Evolutionary conservation across 1,140 invertebrate genomes (phyloP).

Genomic region (Heliconius melpomene): DNA sequence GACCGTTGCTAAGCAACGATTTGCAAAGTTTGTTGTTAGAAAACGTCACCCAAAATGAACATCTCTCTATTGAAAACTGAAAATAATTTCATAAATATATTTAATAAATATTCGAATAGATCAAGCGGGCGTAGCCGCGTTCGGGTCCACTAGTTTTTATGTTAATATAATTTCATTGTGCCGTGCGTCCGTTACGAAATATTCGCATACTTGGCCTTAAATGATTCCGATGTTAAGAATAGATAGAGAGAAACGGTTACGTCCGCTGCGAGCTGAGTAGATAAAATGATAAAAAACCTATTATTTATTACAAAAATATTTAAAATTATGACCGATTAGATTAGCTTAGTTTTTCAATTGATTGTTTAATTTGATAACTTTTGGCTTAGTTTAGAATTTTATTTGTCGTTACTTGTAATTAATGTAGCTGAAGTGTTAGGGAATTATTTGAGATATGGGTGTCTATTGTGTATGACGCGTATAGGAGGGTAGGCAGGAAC

Average conservation of each 20-base stretch:
- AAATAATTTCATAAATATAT: no score
- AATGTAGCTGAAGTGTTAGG: no score
- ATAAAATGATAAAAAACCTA: slow-evolving; percentile 52
- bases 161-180: slow-evolving; percentile 3
- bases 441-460: no score
- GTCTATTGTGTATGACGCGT: no score
- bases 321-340: slow-evolving; percentile 30
- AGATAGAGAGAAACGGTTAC: slow-evolving; percentile 51
- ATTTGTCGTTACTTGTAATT: background rate
- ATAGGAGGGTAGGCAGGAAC: background rate
- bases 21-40: no score
- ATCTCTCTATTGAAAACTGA: no score
- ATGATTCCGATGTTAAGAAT: slow-evolving; percentile 47
- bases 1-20: no score
- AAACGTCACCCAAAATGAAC: no score
- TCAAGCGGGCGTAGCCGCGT: no score
- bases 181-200: slow-evolving; percentile 6
- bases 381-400: background rate
- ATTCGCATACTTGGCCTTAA: slow-evolving; percentile 44
- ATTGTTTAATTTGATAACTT: background rate
- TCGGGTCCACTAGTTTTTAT: background rate
- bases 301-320: slow-evolving; percentile 51
- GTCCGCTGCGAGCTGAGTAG: slow-evolving; percentile 52
- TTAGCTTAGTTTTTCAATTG: slow-evolving; percentile 9
- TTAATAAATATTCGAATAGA: no score